Evolutionary conservation across 2,888 invertebrate genomes (phyloP), one percentile per base, ranked within the genome.

Genomic region (Drosophila sordidula): DNA sequence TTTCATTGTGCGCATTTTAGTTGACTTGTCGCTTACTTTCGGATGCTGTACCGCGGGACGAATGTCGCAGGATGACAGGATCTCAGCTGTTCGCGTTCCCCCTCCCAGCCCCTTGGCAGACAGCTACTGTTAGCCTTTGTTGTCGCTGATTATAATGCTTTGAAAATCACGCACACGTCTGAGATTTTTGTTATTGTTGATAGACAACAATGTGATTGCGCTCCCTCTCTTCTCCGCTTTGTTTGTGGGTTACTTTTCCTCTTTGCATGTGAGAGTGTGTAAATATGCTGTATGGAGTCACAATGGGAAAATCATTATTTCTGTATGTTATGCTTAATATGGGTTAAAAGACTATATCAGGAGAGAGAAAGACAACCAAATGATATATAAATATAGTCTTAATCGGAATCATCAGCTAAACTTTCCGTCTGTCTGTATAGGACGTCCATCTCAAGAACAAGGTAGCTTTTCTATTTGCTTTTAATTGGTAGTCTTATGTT

Each of bases 101-200:
- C n/a, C 18, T 11, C 1, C 26, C 14, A 9, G 22, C 9, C 0
- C 8, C 9, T 29, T 29, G 29, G 29, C 36, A 12, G 8, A 12
- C 41, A 36, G 12, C 25, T 57, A 29, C 25, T 47, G 54, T 59
- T 51, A 44, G 45, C 51, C 54, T 75, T 71, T 71, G 71, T 75
- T 75, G 64, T 54, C 67, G 63, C 63, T 75, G 75, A 75, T 75
- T 75, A 71, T 71, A 67, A 59, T 64, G 32, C 62, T 50, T 62
- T 55, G 22, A 25, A 57, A 51, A 14, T 39, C 38, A 41, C 45
- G 41, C 57, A 54, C 65, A 56, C 54, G 26, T 56, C 16, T 51
- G 55, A 16, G 18, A 45, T 44, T 55, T 50, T 52, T 65, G 44
- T 49, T 71, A 54, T 72, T 68, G 73, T 72, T 63, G 55, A 45